phyloP scores from a whole-genome alignment of 2,888 invertebrate genomes.

The Epinotia brunnichana region DNA sequence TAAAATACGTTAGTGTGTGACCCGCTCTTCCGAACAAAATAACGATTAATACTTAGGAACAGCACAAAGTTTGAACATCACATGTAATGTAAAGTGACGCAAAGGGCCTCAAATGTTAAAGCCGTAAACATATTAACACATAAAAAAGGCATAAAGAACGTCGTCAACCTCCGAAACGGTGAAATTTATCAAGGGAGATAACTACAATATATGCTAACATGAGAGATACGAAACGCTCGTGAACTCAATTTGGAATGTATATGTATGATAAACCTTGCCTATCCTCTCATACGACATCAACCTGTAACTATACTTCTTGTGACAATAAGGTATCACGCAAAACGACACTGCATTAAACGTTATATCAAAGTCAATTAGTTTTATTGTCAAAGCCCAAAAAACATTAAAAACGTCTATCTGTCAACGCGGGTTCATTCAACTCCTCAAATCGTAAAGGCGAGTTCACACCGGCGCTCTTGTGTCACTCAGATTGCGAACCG shows the following conservation, averaged over 20 bases:
- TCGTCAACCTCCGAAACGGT: conserved; percentile 41
- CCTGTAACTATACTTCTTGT: background rate
- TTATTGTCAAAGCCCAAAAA: background rate
- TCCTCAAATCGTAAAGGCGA: conserved; percentile 56
- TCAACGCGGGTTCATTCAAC: conserved; percentile 58
- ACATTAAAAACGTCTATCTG: conserved; percentile 20
- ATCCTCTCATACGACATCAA: conserved; percentile 6
- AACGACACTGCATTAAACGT: background rate
- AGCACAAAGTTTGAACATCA: background rate
- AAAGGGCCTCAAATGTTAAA: conserved; percentile 11
- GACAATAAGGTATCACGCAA: background rate
- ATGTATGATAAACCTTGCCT: conserved; percentile 22
- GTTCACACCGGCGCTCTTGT: conserved; percentile 54
- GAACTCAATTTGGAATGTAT: conserved; percentile 40
- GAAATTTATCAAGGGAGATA: conserved; percentile 42
- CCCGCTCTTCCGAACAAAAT: background rate
- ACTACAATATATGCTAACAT: conserved; percentile 39
- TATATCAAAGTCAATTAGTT: background rate
- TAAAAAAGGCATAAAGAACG: conserved; percentile 32
- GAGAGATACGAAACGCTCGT: conserved; percentile 38
- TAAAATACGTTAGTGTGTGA: background rate
- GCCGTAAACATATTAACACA: conserved; percentile 23
- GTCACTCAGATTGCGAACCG: conserved; percentile 59
- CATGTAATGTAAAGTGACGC: background rate
- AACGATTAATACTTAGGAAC: background rate